Evolutionary conservation across 2,888 invertebrate genomes (phyloP).

Genomic region (Macaria liturata): DNA sequence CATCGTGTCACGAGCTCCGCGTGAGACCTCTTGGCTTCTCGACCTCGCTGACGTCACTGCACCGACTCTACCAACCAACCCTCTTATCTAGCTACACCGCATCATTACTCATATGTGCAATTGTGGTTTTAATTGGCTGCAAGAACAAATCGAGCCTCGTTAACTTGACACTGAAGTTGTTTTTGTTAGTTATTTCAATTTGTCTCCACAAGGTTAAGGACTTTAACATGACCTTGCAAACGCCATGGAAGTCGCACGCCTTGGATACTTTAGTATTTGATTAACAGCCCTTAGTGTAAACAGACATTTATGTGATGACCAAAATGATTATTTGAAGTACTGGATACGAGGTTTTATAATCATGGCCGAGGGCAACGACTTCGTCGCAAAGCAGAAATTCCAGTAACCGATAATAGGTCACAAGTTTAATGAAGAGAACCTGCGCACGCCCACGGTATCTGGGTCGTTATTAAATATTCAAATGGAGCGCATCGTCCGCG

Average conservation of each 20-base stretch:
- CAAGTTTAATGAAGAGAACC: slow-evolving; percentile 13
- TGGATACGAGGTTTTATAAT: too few relatives aligned
- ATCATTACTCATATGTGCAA: slow-evolving; percentile 37
- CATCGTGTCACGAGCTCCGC: slow-evolving; percentile 65
- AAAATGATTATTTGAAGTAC: too few relatives aligned
- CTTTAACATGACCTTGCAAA: slow-evolving; percentile 18
- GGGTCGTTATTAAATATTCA: slow-evolving; percentile 26
- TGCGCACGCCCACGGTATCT: slow-evolving; percentile 16
- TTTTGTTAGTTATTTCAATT: slow-evolving; percentile 18
- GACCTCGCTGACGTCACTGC: slow-evolving; percentile 67
- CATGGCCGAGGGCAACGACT: too few relatives aligned
- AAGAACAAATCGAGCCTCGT: slow-evolving; percentile 29
- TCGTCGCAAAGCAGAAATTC: not conserved
- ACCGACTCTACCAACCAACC: slow-evolving; percentile 40
- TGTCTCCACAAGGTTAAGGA: slow-evolving; percentile 26
- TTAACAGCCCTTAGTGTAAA: slow-evolving; percentile 10
- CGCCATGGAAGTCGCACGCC: slow-evolving; percentile 15
- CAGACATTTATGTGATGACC: too few relatives aligned
- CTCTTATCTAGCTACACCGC: slow-evolving; percentile 53
- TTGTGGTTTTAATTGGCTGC: slow-evolving; percentile 28
- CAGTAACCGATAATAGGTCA: slow-evolving; percentile 8
- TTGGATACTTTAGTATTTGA: slow-evolving; percentile 12
- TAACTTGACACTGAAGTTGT: slow-evolving; percentile 21
- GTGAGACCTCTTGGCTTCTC: slow-evolving; percentile 54
- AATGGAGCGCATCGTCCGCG: slow-evolving; percentile 18